These are phyloP conservation scores for Belonocnema kinseyi DNA, from an alignment of 1,140 invertebrate genomes.

Conservation along the genomic window DNA sequence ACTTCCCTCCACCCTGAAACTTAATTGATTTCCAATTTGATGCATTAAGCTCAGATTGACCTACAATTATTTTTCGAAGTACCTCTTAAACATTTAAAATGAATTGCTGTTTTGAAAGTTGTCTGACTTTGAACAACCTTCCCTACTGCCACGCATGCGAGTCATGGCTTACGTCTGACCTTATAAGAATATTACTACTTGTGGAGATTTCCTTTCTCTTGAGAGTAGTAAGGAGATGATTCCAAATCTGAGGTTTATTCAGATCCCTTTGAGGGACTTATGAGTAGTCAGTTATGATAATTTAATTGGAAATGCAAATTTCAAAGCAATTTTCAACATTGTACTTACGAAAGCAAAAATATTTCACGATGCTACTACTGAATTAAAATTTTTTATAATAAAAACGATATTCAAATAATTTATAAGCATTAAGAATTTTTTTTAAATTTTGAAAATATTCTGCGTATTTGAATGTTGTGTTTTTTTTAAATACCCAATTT, in stretches of 20 bases:
- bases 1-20: too few relatives aligned
- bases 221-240: constrained; percentile 7
- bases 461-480: too few relatives aligned
- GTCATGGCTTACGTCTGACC: constrained; percentile 16
- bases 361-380: not conserved
- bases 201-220: not conserved
- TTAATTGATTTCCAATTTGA: not conserved
- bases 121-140: constrained; percentile 25
- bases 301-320: not conserved
- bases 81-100: too few relatives aligned
- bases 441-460: too few relatives aligned
- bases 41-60: not conserved
- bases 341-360: not conserved
- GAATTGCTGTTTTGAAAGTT: not conserved
- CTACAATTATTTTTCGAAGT: too few relatives aligned
- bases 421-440: too few relatives aligned
- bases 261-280: not conserved
- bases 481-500: too few relatives aligned
- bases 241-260: constrained; percentile 6
- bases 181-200: not conserved
- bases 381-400: too few relatives aligned
- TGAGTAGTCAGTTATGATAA: constrained; percentile 6
- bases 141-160: constrained; percentile 8
- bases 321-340: constrained; percentile 3
- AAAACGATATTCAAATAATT: too few relatives aligned